Base-by-base conservation (phyloP, 2,888 invertebrate genomes). In the Caenorhabditis uteleia region DNA sequence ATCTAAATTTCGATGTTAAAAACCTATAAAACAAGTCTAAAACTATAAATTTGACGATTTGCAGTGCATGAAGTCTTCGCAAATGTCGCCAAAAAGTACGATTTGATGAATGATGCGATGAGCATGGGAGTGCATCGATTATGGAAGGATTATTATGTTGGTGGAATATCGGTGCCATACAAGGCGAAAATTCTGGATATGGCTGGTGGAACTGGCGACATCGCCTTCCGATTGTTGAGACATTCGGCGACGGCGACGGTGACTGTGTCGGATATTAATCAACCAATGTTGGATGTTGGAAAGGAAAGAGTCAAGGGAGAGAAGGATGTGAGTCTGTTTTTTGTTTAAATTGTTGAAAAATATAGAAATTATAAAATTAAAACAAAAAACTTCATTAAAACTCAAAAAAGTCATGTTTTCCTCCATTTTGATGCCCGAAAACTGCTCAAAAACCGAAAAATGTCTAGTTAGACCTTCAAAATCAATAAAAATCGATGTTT, bases 181-280 rank as follows among this genome's bases (percentile, higher is more conserved):
- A 90, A 89, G 58, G 92, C 89, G 25, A 88, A 71, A 60, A 66
- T 70, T 33, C 85, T 98, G 16, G 98, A 99, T 85, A 92, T 95
- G 79, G 97, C 97, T 43, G 97, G 98, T n/a, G 98, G 98, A 25
- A 98, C 94, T 74, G 93, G 95, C 50, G 95, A 95, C 82, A 95
- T 98, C 79, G 90, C 94, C 10, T 95, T 95, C 85, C 88, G 95
- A 46, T 92, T 91, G 82, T 39, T 48, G 25, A 36, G 61, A n/a
- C 40, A 61, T 25, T 51, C 51, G 12, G 51, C 67, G 61, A 86
- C 43, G 77, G 85, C 38, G 20, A 74, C 65, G 42, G 85, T 87
- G 20, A 86, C 86, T 14, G 85, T 88, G 4, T 85, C 90, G 75
- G 98, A 98, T 84, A 95, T 98, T 70, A 98, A 87, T 78, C 88